Evolutionary conservation across 1,140 invertebrate genomes (phyloP).

Genomic region (Cardiocondyla obscurior): DNA sequence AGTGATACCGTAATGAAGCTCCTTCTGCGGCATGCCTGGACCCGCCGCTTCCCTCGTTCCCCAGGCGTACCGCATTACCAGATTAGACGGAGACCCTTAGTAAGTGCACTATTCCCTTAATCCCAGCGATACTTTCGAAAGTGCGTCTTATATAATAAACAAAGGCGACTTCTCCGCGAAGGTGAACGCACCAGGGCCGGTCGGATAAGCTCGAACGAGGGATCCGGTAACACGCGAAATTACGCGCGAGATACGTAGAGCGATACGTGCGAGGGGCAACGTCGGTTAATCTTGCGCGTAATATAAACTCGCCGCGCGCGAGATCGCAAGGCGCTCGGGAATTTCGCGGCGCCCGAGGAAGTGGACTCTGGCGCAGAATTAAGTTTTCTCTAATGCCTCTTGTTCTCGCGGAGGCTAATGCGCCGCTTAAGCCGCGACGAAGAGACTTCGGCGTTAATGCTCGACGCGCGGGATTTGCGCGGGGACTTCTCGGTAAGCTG

Average conservation of each 20-base stretch:
- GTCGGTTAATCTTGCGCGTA: constrained; percentile 19
- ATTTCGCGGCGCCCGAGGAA: constrained; percentile 42
- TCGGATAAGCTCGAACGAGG: not conserved
- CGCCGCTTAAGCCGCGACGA: constrained; percentile 74
- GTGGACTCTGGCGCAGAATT: constrained; percentile 72
- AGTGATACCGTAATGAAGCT: constrained; percentile 69
- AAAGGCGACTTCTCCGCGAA: constrained; percentile 12
- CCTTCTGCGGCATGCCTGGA: constrained; percentile 57
- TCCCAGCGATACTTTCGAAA: constrained; percentile 63
- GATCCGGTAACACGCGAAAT: not conserved
- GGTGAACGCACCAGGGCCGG: not conserved
- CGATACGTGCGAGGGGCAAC: not conserved
- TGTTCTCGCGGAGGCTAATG: constrained; percentile 80
- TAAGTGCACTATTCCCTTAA: constrained; percentile 52
- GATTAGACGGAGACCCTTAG: constrained; percentile 71
- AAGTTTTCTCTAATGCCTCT: constrained; percentile 83
- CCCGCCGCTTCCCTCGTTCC: constrained; percentile 59
- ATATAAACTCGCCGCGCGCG: not conserved
- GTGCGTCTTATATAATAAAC: constrained; percentile 58
- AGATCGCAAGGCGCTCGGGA: constrained; percentile 26
- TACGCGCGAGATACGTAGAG: not conserved
- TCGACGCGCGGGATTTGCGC: constrained; percentile 64
- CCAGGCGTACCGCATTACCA: constrained; percentile 71
- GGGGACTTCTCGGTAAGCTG: constrained; percentile 40
- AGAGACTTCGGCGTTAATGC: constrained; percentile 70